Evolutionary conservation across 2,797 vertebrate genomes (phyloP).

Genomic region (Gymnocypris eckloni): DNA sequence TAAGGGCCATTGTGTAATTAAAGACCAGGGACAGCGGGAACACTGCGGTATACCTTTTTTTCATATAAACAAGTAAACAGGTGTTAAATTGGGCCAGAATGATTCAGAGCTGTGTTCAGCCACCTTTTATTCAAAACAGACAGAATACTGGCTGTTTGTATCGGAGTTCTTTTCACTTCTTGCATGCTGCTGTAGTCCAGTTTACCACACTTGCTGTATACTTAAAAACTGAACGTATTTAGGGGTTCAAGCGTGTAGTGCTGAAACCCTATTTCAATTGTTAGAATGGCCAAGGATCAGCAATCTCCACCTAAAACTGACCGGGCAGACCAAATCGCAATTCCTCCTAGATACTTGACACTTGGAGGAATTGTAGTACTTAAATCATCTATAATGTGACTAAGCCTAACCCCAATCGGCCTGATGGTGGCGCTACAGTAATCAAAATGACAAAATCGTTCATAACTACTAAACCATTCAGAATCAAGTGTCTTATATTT

Average conservation of each 20-base stretch:
- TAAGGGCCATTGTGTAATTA: constrained; percentile 27
- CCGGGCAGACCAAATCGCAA: background rate
- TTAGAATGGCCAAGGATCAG: background rate
- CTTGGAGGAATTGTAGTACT: background rate
- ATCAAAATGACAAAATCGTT: no score
- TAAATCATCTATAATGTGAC: background rate
- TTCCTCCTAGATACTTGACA: background rate
- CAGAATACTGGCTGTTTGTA: background rate
- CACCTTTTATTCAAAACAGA: background rate
- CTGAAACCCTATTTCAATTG: background rate
- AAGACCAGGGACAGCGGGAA: background rate
- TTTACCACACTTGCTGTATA: background rate
- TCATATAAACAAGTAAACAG: constrained; percentile 22
- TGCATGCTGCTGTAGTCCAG: background rate
- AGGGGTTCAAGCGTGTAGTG: background rate
- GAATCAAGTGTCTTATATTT: background rate
- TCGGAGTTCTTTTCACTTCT: background rate
- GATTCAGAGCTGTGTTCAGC: background rate
- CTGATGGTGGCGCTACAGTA: no score
- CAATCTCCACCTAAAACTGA: background rate
- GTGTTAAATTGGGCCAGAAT: constrained; percentile 42
- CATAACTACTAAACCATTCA: no score
- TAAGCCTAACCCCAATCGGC: no score
- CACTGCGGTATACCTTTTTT: background rate
- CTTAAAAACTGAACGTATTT: background rate